Evolutionary conservation across 2,888 invertebrate species (phyloP).

Genomic region (Tetragonisca angustula): DNA sequence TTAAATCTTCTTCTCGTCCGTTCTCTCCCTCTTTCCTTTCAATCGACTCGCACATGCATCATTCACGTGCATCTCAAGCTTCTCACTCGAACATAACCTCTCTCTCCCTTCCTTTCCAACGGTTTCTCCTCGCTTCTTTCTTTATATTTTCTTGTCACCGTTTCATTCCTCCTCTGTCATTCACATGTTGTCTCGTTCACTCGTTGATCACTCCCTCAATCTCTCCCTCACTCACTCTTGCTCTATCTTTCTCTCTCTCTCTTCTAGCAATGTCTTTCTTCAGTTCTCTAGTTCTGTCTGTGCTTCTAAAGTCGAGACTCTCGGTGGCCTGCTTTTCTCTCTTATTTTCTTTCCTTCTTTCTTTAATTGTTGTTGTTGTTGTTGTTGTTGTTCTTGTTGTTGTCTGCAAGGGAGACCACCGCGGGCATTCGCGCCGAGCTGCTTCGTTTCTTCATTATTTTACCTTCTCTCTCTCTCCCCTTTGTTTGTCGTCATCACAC

Average conservation of each 20-base stretch:
- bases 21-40: neutral
- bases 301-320: slow-evolving; percentile 78
- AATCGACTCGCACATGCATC: neutral
- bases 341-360: slow-evolving; percentile 40
- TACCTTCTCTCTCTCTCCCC: neutral
- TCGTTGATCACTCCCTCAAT: slow-evolving; percentile 14
- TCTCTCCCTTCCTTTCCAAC: neutral
- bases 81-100: neutral
- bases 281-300: slow-evolving; percentile 72
- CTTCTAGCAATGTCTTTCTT: slow-evolving; percentile 69
- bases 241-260: slow-evolving; percentile 50
- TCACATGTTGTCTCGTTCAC: slow-evolving; percentile 49
- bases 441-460: slow-evolving; percentile 14
- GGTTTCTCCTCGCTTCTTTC: neutral
- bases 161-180: slow-evolving; percentile 80
- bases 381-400: neutral
- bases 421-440: slow-evolving; percentile 58
- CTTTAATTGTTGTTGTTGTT: neutral
- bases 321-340: slow-evolving; percentile 67
- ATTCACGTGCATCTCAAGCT: neutral
- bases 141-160: slow-evolving; percentile 46
- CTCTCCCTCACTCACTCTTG: slow-evolving; percentile 37
- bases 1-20: neutral
- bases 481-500: slow-evolving; percentile 29
- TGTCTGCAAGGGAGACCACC: slow-evolving; percentile 55